A percentile compares a stretch with the other conserved stretches of the same genome.
phyloP scores from a whole-genome alignment of 2,888 invertebrate genomes.

The Ochlodes sylvanus region DNA sequence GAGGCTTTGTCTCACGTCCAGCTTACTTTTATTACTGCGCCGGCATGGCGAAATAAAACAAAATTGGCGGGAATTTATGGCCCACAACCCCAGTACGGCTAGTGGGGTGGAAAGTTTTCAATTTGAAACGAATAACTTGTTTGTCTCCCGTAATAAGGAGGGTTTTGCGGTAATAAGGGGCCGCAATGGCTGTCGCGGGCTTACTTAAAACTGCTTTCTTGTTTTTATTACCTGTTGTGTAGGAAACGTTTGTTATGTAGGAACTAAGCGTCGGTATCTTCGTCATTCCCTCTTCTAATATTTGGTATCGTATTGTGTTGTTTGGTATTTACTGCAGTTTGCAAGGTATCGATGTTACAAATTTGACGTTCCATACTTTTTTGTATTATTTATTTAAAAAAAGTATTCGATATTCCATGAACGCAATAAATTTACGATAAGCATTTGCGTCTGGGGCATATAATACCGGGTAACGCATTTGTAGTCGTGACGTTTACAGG shows the following conservation, averaged over 20 bases:
- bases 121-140: constrained; percentile 85
- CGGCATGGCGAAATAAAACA: constrained; percentile 84
- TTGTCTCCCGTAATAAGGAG: constrained; percentile 81
- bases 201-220: constrained; percentile 83
- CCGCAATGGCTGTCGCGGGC: constrained; percentile 77
- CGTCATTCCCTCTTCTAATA: no score
- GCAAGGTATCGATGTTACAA: background rate
- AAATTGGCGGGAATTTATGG: constrained; percentile 85
- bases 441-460: constrained; percentile 21
- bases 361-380: no score
- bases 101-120: constrained; percentile 84
- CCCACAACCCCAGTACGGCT: constrained; percentile 75
- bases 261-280: constrained; percentile 42
- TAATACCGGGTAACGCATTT: constrained; percentile 44
- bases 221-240: constrained; percentile 81
- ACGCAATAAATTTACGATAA: constrained; percentile 22
- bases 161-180: constrained; percentile 80
- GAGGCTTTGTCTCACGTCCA: constrained; percentile 84
- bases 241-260: constrained; percentile 59
- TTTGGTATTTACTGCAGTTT: background rate
- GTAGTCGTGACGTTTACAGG: constrained; percentile 57
- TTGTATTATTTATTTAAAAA: no score
- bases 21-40: constrained; percentile 85
- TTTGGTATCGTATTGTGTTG: no score
- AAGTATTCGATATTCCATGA: background rate